Evolutionary conservation across 2,797 vertebrate genomes (phyloP), one percentile per base, ranked within the genome.

Genomic region (Caiman crocodilus): DNA sequence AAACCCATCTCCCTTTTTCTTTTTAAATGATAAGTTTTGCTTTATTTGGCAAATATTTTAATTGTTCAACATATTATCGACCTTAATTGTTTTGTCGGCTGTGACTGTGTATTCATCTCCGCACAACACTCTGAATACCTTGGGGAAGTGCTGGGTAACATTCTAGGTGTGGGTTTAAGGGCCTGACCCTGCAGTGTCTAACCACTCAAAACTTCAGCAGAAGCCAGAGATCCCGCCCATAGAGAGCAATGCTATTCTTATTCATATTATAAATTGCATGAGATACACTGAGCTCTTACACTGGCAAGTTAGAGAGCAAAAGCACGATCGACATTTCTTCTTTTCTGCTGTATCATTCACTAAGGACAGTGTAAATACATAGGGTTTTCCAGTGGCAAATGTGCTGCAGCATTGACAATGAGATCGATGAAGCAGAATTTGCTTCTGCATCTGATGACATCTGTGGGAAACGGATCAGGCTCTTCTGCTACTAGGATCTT

Each of bases 251-350:
- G 61, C 16, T 85, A 10, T 63, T 79, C 74, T 88, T 82, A 23
- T n/a, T 8, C 15, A 0, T 0, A 42, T 2, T 75, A 67, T 65
- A 83, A 42, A 4, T 32, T 69, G 12, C 64, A 0, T 0, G 16
- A 57, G 35, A 14, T 77, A 23, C 35, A 76, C 92, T 50, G 11
- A 65, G 18, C 14, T 69, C 74, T 74, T 91, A 69, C 13, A 75
- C 11, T 79, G 50, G 26, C 67, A 32, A 7, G 56, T 71, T 35
- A 67, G 42, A 17, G 59, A 90, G 63, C 63, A 55, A 90, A 86
- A 15, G 64, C 78, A 92, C 76, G 6, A 20, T 75, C 56, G 91
- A 77, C 6, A 59, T 65, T 84, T 82, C 56, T 20, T 77, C 20
- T 25, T 5, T 32, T 88, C 28, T 35, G 0, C 50, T 75, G 79